Evolutionary conservation across 2,113 vertebrate species (phyloP), one percentile per base, ranked within the genome.

Genomic region (Dipodomys spectabilis): DNA sequence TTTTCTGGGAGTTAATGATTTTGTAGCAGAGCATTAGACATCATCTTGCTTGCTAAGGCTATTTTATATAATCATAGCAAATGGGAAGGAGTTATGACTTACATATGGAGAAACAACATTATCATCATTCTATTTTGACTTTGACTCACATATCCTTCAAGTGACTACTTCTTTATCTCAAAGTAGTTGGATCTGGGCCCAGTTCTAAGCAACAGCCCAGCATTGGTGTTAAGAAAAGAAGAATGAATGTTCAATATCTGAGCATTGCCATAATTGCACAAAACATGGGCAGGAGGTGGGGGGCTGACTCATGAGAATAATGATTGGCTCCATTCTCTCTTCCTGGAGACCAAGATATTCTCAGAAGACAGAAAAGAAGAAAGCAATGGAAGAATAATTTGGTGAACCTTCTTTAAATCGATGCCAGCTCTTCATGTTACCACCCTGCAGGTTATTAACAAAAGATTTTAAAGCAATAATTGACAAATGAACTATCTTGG

Each of bases 101-200:
- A n/a, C 30, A 32, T 27, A 11, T 23, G 27, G 30, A 82, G 60
- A 95, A 94, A 85, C 9, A 35, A 45, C 25, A 57, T 44, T 82
- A 35, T 60, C 78, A 84, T 86, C 57, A 16, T 89, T 93, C 49
- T 35, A 45, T 85, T 86, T 88, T 85, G 44, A 77, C 73, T 72
- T 67, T 45, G 73, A 91, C 74, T 94, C 82, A 62, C 44, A 10
- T 92, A 44, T 72, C 71, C 91, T 94, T 87, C 69, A 75, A 87
- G 64, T 73, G 60, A 88, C 35, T 74, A 88, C 35, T 74, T 75
- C 82, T 89, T 83, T 32, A 87, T 91, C 81, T 90, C 44, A 62
- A 44, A 71, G 0, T 80, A 71, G 53, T 79, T 95, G 90, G 74
- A 83, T 10, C 11, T 19, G 20, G 32, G 62, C 68, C 71, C 69